Conservation (phyloP, 2,797 vertebrate species). For the Notoglanidium macrostoma region DNA sequence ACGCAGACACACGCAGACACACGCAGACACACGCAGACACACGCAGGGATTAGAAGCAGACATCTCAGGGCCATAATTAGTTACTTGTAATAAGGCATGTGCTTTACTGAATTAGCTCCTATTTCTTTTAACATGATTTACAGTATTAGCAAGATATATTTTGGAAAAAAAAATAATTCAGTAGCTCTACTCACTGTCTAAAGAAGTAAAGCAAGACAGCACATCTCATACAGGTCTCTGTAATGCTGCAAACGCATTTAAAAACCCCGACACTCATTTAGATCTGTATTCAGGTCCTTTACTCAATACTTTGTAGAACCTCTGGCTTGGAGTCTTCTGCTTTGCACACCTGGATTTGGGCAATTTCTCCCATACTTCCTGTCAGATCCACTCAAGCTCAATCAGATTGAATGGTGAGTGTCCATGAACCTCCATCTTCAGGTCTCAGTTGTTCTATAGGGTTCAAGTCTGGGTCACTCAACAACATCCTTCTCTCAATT, state of each 20-base stretch:
- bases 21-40: neutral
- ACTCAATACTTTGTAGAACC: neutral
- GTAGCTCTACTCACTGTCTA: too few species aligned
- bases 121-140: neutral
- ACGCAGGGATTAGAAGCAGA: neutral
- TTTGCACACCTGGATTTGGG: neutral
- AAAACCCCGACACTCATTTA: neutral
- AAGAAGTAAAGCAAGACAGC: too few species aligned
- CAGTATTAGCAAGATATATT: neutral
- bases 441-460: too few species aligned
- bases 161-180: too few species aligned
- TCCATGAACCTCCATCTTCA: neutral
- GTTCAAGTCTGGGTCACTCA: neutral
- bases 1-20: constrained; percentile 14
- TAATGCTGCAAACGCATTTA: too few species aligned
- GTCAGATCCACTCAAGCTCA: neutral
- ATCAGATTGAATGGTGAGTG: neutral
- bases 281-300: neutral
- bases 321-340: neutral
- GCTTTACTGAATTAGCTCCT: neutral
- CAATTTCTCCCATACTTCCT: too few species aligned
- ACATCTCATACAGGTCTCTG: too few species aligned
- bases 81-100: neutral
- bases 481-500: neutral
- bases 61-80: neutral